Evolutionary conservation across 2,113 vertebrate genomes (phyloP).

Genomic region (Thoracochromis brauschi): DNA sequence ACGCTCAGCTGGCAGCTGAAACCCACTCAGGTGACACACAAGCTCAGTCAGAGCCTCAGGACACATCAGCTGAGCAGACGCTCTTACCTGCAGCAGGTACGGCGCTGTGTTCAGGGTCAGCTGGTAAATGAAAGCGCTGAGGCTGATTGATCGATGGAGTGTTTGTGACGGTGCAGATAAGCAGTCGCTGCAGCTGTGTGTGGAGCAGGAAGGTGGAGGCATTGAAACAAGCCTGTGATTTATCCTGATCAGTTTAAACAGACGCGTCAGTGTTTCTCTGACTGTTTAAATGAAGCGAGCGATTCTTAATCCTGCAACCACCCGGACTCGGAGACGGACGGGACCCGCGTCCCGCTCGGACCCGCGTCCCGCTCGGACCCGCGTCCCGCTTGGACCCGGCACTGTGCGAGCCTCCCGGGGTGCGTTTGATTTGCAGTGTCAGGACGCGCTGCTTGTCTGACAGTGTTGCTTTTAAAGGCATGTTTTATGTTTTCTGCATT

Average conservation of each 20-base stretch:
- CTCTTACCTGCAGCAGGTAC: not conserved
- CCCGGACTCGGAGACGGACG: not conserved
- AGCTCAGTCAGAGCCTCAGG: not conserved
- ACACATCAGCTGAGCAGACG: not conserved
- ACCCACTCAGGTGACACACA: rapidly evolving
- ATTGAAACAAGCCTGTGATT: not conserved
- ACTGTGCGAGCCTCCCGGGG: not conserved
- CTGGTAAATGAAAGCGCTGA: not conserved
- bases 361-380: not conserved
- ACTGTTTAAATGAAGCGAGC: not conserved
- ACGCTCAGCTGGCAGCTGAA: not conserved
- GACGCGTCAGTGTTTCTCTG: not conserved
- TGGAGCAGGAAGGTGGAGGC: not conserved
- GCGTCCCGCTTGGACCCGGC: not conserved
- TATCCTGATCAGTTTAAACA: not conserved
- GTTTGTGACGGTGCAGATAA: not conserved
- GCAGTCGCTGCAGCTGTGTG: not conserved
- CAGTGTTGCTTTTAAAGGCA: constrained; percentile 16
- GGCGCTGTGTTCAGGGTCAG: not conserved
- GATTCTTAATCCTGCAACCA: not conserved
- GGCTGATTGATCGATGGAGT: not conserved
- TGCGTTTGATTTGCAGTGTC: constrained; percentile 12
- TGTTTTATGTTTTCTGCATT: not conserved
- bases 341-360: not conserved
- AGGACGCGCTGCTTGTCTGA: not conserved